Evolutionary conservation across 2,113 vertebrate genomes (phyloP), one percentile per base, ranked within the genome.

Genomic region (Pollimyrus isidori): DNA sequence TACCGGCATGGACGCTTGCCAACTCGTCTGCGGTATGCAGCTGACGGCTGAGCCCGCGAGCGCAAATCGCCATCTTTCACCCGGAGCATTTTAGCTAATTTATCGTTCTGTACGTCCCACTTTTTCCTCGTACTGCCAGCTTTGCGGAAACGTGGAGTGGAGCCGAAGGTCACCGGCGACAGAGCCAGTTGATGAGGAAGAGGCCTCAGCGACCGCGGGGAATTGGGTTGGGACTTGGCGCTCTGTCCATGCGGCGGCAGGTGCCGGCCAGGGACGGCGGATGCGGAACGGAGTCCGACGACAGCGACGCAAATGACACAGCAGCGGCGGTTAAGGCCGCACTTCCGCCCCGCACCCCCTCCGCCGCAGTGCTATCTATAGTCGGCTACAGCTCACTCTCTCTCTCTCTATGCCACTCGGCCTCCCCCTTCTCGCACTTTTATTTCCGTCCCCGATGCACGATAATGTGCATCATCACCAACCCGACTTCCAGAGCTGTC

Each of bases 121-220:
- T 21, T 42, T 19, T 35, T 19, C 6, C 35, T 76, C 35, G 10
- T 6, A 2, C 26, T 39, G 4, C 48, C 85, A 13, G 10, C 50
- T 7, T 30, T 30, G 21, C 11, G 6, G n/a, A 87, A 87, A 39
- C n/a, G 5, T 39, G 26, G 45, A 21, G 19, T 87, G 4, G 50
- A 56, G 26, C 15, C 6, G 49, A 87, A 87, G 50, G 50, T 48
- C 46, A 53, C 5, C 3, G 35, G 7, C 4, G 85, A 10, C 56
- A 5, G 90, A 91, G 92, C 91, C 90, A 91, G 92, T 93, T 91
- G 86, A 92, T 91, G 89, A 85, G 91, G 92, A 89, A 62, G 93
- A 89, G 88, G 86, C 21, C 62, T 46, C 19, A 84, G 17, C 23
- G 10, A 6, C 19, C 53, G 1, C 26, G 0, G 62, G 62, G 62